These are phyloP conservation scores for Polyergus mexicanus DNA, from an alignment of 1,140 invertebrate genomes.

Conservation along the genomic window DNA sequence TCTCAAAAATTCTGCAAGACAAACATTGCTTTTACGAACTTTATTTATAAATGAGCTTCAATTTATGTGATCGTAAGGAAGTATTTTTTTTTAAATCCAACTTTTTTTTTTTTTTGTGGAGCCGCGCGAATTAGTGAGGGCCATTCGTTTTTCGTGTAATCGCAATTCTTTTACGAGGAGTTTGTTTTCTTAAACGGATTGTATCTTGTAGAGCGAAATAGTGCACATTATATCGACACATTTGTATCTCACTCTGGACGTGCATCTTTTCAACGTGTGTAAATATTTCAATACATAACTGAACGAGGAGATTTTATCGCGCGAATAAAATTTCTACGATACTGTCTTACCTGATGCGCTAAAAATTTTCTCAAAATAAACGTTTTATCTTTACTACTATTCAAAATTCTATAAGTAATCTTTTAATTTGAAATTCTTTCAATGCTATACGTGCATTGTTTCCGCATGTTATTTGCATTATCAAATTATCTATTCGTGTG, in stretches of 20 bases:
- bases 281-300: neutral
- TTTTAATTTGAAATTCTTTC: neutral
- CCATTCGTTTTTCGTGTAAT: neutral
- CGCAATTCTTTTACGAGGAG: neutral
- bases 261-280: neutral
- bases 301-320: neutral
- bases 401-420: neutral
- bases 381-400: neutral
- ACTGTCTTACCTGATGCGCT: neutral
- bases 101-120: neutral
- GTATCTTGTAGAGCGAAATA: neutral
- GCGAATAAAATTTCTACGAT: no score
- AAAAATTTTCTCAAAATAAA: neutral
- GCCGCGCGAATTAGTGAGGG: neutral
- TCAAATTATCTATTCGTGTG: neutral
- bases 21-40: neutral
- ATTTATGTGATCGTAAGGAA: constrained; percentile 10
- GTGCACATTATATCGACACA: neutral
- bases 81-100: neutral
- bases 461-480: neutral
- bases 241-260: neutral
- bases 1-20: neutral
- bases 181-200: constrained; percentile 33
- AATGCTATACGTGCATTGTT: neutral
- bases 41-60: constrained; percentile 5